Evolutionary conservation across 2,797 vertebrate species (phyloP).

Genomic region (Sciurus carolinensis): DNA sequence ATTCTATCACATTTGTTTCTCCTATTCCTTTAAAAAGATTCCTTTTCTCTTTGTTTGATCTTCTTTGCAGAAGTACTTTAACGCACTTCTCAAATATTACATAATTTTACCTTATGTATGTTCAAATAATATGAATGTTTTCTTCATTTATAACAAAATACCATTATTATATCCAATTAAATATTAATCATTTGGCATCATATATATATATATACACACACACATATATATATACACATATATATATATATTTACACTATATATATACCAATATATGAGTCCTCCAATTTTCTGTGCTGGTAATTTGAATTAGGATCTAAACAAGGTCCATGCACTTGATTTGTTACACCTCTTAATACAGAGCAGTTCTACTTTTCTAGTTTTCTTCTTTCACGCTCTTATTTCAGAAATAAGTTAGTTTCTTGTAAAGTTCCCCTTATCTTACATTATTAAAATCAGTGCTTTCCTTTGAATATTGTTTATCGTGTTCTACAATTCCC

Average conservation of each 20-base stretch:
- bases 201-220: too few relatives aligned
- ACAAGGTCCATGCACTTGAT: neutral
- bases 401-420: neutral
- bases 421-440: neutral
- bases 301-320: neutral
- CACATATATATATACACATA: too few relatives aligned
- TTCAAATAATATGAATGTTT: conserved; percentile 19
- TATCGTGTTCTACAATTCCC: neutral
- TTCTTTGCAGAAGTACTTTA: conserved; percentile 13
- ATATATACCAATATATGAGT: neutral
- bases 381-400: neutral
- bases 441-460: neutral
- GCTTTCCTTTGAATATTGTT: neutral
- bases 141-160: conserved; percentile 13
- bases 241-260: too few relatives aligned
- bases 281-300: neutral
- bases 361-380: neutral
- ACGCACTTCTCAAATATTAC: neutral
- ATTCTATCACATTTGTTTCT: neutral
- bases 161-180: neutral
- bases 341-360: neutral
- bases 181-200: neutral
- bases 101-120: neutral
- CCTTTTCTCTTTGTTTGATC: neutral
- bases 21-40: conserved; percentile 29